These are phyloP conservation scores for Neopipo cinnamomea DNA, from an alignment of 2,113 vertebrate genomes.

Conservation along the genomic window DNA sequence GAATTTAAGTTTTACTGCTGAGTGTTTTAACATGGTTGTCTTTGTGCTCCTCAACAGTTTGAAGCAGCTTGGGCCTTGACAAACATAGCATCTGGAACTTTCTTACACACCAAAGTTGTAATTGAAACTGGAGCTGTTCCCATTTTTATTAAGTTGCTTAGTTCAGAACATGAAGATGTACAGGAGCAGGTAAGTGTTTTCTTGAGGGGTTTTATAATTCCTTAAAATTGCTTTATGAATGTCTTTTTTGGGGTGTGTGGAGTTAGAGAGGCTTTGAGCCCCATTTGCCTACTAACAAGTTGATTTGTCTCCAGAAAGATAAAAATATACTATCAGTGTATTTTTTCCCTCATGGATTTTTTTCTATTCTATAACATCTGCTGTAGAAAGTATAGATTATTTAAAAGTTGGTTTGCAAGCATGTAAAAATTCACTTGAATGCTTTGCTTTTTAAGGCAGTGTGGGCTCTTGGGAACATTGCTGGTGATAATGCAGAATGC, in stretches of 20 bases:
- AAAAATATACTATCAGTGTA: background rate
- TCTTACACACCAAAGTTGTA: conserved; percentile 91
- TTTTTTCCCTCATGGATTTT: background rate
- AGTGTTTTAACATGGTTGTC: background rate
- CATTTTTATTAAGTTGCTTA: conserved; percentile 90
- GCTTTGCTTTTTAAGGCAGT: conserved; percentile 81
- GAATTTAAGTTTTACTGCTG: background rate
- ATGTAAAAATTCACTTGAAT: background rate
- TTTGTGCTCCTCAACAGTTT: conserved; percentile 73
- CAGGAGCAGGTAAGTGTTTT: conserved; percentile 86
- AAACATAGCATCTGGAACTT: conserved; percentile 93
- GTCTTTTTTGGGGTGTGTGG: background rate
- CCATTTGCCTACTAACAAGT: background rate
- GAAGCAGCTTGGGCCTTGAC: conserved; percentile 93
- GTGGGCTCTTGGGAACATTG: conserved; percentile 93
- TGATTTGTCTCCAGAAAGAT: background rate
- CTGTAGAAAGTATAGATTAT: background rate
- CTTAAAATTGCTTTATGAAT: background rate
- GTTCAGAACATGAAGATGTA: conserved; percentile 91
- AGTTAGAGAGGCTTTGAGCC: background rate
- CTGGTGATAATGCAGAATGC: conserved; percentile 92
- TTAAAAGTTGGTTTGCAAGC: background rate
- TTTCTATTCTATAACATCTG: background rate
- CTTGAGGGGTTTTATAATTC: background rate
- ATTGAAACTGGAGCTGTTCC: conserved; percentile 93